Conservation (phyloP, 30 jellyfish, hydroid and myxozoan genomes). For the Cassiopea andromeda region DNA sequence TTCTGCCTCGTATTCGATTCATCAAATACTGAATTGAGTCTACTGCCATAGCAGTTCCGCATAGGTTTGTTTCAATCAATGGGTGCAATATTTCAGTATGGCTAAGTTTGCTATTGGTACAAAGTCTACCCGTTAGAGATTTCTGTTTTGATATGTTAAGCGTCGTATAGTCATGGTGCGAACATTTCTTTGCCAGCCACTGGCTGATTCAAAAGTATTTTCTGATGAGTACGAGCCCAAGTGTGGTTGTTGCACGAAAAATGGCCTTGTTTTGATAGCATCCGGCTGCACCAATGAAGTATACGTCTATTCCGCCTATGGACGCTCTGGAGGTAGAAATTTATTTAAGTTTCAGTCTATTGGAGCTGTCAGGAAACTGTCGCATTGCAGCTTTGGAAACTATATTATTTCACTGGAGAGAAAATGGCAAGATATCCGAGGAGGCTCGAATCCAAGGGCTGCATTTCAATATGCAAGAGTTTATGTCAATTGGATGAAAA, state of each 20-base stretch:
- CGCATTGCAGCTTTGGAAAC: constrained; percentile 48
- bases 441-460: constrained; percentile 39
- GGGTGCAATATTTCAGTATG: background rate
- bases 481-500: constrained; percentile 70
- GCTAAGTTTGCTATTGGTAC: background rate
- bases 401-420: constrained; percentile 75
- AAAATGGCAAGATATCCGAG: constrained; percentile 56
- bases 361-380: constrained; percentile 70
- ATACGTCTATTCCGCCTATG: constrained; percentile 62
- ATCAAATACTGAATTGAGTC: background rate
- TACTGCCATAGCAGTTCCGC: background rate
- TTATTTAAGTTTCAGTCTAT: constrained; percentile 48
- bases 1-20: background rate
- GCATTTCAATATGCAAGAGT: constrained; percentile 56
- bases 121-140: background rate
- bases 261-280: constrained; percentile 75
- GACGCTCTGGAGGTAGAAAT: constrained; percentile 53
- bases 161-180: constrained; percentile 76
- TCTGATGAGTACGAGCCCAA: constrained; percentile 89
- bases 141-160: background rate
- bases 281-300: constrained; percentile 46
- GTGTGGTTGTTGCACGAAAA: constrained; percentile 71
- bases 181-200: constrained; percentile 92
- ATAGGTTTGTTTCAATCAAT: background rate
- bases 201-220: constrained; percentile 79